phyloP scores from a whole-genome alignment of 2,888 invertebrate genomes.

The Prosopocoilus inquinatus region DNA sequence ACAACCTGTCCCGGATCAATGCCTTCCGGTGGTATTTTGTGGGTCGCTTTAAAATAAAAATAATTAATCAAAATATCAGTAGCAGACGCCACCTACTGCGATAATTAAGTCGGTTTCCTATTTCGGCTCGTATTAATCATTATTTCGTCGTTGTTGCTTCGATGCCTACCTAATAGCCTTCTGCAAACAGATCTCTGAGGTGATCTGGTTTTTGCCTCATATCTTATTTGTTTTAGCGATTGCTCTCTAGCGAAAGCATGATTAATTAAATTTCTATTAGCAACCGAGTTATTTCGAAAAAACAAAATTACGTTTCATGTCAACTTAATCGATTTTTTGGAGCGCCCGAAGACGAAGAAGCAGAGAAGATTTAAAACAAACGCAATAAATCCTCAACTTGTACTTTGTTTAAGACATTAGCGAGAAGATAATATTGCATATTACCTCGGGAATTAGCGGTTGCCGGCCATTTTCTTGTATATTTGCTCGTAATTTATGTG shows the following conservation, averaged over 20 bases:
- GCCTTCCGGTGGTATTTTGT: neutral
- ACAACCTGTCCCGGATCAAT: too few relatives aligned
- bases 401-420: slow-evolving; percentile 25
- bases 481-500: slow-evolving; percentile 41
- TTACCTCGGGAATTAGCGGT: slow-evolving; percentile 35
- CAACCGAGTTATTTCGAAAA: too few relatives aligned
- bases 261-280: too few relatives aligned
- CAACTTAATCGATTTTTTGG: too few relatives aligned
- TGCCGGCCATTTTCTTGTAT: slow-evolving; percentile 23
- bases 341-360: neutral
- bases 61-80: slow-evolving; percentile 24
- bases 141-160: too few relatives aligned
- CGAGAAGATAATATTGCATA: slow-evolving; percentile 33
- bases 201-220: too few relatives aligned
- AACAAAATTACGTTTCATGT: too few relatives aligned
- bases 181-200: too few relatives aligned
- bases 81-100: slow-evolving; percentile 23
- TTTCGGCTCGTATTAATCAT: slow-evolving; percentile 22
- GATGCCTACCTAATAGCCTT: too few relatives aligned
- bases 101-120: slow-evolving; percentile 26
- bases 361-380: slow-evolving; percentile 16
- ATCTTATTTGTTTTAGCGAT: too few relatives aligned
- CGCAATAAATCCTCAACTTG: slow-evolving; percentile 26
- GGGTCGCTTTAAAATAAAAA: slow-evolving; percentile 11
- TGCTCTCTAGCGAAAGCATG: too few relatives aligned